Evolutionary conservation across 2,113 vertebrate genomes (phyloP).

Genomic region (Chloebia gouldiae): DNA sequence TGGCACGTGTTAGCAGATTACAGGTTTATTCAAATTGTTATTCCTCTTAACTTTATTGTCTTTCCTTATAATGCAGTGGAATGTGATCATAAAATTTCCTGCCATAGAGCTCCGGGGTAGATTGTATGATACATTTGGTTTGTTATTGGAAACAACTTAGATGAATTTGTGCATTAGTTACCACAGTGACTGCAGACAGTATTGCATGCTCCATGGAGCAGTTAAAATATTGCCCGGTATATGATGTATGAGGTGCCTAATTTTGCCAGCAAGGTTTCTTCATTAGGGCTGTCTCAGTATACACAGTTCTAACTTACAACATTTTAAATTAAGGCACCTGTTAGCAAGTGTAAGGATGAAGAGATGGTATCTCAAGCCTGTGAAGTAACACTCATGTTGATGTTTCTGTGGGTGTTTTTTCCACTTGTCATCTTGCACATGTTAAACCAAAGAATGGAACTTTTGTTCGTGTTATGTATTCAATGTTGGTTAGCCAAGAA

Average conservation of each 20-base stretch:
- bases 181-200: not conserved
- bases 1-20: not conserved
- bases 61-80: not conserved
- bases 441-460: not conserved
- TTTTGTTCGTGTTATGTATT: not conserved
- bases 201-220: not conserved
- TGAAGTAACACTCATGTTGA: slow-evolving; percentile 17
- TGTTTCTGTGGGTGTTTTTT: slow-evolving; percentile 32
- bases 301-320: not conserved
- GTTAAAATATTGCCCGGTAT: not conserved
- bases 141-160: slow-evolving; percentile 34
- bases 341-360: slow-evolving; percentile 37
- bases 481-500: not conserved
- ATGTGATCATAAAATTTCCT: not conserved
- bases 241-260: not conserved
- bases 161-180: slow-evolving; percentile 37
- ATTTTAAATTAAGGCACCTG: slow-evolving; percentile 47
- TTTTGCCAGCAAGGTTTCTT: slow-evolving; percentile 33
- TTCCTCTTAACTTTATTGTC: not conserved
- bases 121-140: slow-evolving; percentile 22
- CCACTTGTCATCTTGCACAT: not conserved
- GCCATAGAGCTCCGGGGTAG: slow-evolving; percentile 5
- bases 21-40: not conserved
- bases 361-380: slow-evolving; percentile 16
- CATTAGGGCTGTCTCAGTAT: slow-evolving; percentile 11